These are phyloP conservation scores for Caenorhabditis elegans DNA, from an alignment of 1,140 invertebrate genomes.

Conservation along the genomic window DNA sequence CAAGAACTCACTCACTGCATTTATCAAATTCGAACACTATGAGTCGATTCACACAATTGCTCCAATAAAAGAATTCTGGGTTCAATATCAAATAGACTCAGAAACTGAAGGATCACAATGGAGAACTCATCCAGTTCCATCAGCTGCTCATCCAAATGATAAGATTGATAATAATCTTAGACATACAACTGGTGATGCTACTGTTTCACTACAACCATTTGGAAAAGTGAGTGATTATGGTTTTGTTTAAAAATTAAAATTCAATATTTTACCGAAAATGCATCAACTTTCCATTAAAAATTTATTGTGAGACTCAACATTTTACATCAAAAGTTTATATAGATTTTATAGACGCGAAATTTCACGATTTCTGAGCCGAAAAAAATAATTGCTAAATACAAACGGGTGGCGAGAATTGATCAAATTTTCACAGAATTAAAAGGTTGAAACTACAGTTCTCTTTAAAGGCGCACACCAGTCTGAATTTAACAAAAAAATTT, in stretches of 20 bases:
- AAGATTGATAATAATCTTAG: conserved; percentile 50
- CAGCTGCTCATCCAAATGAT: conserved; percentile 57
- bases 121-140: conserved; percentile 60
- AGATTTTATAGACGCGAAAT: too few relatives aligned
- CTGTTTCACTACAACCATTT: conserved; percentile 60
- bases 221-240: conserved; percentile 51
- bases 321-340: too few relatives aligned
- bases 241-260: conserved; percentile 32
- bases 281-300: too few relatives aligned
- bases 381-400: too few relatives aligned
- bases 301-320: too few relatives aligned
- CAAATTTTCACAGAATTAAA: too few relatives aligned
- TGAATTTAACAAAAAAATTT: too few relatives aligned
- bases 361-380: too few relatives aligned
- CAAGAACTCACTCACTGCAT: conserved; percentile 76
- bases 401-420: too few relatives aligned
- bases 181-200: conserved; percentile 47
- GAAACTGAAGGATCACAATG: conserved; percentile 57
- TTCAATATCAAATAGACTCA: conserved; percentile 62
- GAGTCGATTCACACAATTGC: conserved; percentile 76
- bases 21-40: conserved; percentile 81
- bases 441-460: too few relatives aligned
- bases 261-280: too few relatives aligned
- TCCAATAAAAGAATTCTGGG: conserved; percentile 65
- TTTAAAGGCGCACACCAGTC: too few relatives aligned